Conservation (phyloP, 2,888 invertebrate genomes). For the Eristalis tenax region DNA sequence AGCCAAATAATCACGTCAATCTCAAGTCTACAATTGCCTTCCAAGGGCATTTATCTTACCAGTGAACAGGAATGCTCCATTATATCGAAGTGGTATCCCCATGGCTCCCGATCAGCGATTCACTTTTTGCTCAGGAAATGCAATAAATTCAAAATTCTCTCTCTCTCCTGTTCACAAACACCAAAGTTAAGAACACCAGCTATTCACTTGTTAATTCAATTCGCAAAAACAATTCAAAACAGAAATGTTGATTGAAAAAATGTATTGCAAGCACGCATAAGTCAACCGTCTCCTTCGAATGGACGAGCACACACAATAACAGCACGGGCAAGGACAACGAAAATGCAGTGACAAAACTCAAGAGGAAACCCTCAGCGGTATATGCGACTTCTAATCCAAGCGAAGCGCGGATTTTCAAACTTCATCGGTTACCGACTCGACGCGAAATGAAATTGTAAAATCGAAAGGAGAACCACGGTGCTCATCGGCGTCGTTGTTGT, state of each 20-base stretch:
- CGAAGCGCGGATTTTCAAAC: constrained; percentile 79
- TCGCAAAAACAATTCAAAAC: background rate
- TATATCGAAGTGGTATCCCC: constrained; percentile 33
- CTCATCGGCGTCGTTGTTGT: constrained; percentile 56
- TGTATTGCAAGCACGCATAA: background rate
- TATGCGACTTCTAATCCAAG: constrained; percentile 56
- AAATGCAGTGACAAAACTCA: background rate
- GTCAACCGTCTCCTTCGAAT: background rate
- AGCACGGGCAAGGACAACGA: background rate
- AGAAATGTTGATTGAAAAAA: background rate
- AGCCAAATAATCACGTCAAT: too few relatives aligned
- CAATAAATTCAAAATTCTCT: background rate
- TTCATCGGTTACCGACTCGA: constrained; percentile 80
- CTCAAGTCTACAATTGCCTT: background rate
- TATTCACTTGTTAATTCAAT: constrained; percentile 20
- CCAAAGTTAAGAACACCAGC: constrained; percentile 3
- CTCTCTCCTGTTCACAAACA: background rate
- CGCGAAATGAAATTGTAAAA: constrained; percentile 81
- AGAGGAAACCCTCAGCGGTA: constrained; percentile 13
- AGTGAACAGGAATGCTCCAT: constrained; percentile 9
- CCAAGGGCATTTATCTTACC: constrained; percentile 31
- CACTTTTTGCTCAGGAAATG: background rate
- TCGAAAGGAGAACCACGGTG: constrained; percentile 80
- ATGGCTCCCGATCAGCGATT: constrained; percentile 8
- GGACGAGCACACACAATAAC: constrained; percentile 53